A percentile compares a stretch with the other conserved stretches of the same genome.
Conservation (phyloP, 1,140 invertebrate genomes). For the Trichonephila clavata region DNA sequence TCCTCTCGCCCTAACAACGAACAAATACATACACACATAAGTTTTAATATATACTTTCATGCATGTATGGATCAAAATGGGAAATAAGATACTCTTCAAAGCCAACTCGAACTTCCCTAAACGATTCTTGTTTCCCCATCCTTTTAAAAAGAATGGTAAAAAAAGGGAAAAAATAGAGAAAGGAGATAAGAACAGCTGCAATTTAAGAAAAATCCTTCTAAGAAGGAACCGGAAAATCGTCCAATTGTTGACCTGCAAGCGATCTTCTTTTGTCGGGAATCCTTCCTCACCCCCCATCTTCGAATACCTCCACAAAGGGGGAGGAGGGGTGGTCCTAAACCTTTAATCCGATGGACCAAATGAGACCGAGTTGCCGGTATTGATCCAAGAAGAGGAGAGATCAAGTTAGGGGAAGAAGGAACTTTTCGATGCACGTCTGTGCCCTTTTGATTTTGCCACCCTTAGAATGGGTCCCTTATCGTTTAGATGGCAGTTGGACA, state of each 20-base stretch:
- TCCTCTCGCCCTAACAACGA: no score
- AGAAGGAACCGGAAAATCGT: conserved; percentile 54
- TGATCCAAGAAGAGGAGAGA: conserved; percentile 19
- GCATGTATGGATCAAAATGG: not conserved
- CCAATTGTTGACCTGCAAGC: conserved; percentile 57
- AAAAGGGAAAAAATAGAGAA: not conserved
- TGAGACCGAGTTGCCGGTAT: conserved; percentile 52
- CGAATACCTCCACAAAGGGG: not conserved
- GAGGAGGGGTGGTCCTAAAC: conserved; percentile 3
- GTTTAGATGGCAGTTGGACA: conserved; percentile 50
- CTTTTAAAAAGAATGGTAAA: conserved; percentile 20
- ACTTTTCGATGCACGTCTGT: not conserved
- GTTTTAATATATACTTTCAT: not conserved
- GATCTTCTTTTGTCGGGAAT: conserved; percentile 42
- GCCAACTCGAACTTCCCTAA: not conserved
- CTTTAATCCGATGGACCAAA: conserved; percentile 70
- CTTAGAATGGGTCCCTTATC: conserved; percentile 18
- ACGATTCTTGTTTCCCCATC: conserved; percentile 60
- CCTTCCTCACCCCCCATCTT: not conserved
- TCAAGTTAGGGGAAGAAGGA: not conserved
- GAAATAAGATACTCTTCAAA: not conserved
- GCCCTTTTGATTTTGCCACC: conserved; percentile 39
- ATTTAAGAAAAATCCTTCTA: conserved; percentile 60
- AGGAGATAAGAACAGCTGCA: conserved; percentile 45
- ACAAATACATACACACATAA: not conserved